Evolutionary conservation across 2,888 invertebrate genomes (phyloP), one percentile per base, ranked within the genome.

Genomic region (Sarcophaga caerulescens): DNA sequence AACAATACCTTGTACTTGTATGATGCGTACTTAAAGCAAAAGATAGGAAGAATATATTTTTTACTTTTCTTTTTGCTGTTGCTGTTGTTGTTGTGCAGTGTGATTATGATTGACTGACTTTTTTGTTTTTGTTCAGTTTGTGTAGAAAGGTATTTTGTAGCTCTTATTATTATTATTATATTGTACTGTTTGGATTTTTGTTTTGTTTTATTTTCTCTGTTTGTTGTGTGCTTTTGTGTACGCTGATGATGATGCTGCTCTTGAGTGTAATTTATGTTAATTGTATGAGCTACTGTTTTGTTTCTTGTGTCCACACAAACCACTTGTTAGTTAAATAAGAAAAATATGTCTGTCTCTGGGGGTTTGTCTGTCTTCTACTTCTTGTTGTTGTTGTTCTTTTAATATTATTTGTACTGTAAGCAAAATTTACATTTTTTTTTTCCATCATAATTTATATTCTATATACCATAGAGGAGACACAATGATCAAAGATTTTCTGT

Each of bases 251-350:
- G 60, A 19, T 25, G 69, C 69, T 76, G 73, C 63, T 79, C 81
- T 76, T 74, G 83, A 86, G 82, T 88, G 84, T 83, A 88, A 87
- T 87, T 87, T 87, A 88, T 88, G 88, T 87, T 88, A 88, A 88
- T 88, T 87, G 85, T 85, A 62, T 78, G 85, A 84, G 88, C 88
- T 88, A 88, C 88, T 84, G 88, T 87, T 85, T 85, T 84, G 45
- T 35, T 23, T 70, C 44, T 70, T 81, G 45, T 25, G 59, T 65
- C 71, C 47, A 23, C 68, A 59, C 45, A 14, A 76, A 71, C 66
- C 81, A 84, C 86, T 86, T 81, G 81, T 71, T 19, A 59, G 74
- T 81, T 86, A 78, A 84, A 86, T 84, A 75, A 78, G 71, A 81
- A 78, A 74, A 80, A 81, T 68, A 74, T 52, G 52, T 12, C 71